Percentiles rank a stretch among this genome's conserved stretches.
Conservation (phyloP, 2,888 invertebrate species). For the Yponomeuta malinellus region DNA sequence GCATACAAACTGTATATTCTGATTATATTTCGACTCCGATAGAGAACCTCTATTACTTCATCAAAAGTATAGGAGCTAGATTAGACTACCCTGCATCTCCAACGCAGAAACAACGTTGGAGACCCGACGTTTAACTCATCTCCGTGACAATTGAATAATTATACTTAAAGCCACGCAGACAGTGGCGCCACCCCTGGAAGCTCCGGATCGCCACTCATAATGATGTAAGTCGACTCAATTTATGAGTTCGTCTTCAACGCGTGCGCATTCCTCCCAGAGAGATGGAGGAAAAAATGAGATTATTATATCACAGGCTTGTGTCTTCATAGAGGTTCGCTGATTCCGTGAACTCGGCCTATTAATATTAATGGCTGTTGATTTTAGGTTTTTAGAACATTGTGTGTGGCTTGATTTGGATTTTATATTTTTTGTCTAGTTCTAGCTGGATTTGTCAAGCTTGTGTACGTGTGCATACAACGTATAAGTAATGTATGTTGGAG, state of each 20-base stretch:
- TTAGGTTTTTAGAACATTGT: background rate
- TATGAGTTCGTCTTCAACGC: conserved; percentile 34
- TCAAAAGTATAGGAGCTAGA: too few species aligned
- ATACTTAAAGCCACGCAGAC: background rate
- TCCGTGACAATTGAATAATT: background rate
- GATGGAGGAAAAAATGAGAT: background rate
- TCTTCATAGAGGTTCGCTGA: background rate
- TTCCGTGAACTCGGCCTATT: background rate
- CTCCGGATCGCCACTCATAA: conserved; percentile 58
- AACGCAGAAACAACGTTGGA: too few species aligned
- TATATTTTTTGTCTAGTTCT: background rate
- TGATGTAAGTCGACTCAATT: conserved; percentile 60
- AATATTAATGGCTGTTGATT: conserved; percentile 1
- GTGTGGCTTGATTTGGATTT: background rate
- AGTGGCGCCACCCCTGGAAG: background rate
- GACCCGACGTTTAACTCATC: too few species aligned
- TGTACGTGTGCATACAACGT: too few species aligned
- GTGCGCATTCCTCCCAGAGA: conserved; percentile 7
- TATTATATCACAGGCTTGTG: conserved; percentile 8
- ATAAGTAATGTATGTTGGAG: too few species aligned
- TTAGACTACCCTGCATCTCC: too few species aligned
- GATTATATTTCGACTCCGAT: too few species aligned
- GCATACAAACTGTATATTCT: too few species aligned
- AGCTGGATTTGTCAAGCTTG: too few species aligned
- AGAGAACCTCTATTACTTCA: too few species aligned